Base-by-base conservation (phyloP, 2,888 invertebrate species). In the Callyntrura sp. region DNA sequence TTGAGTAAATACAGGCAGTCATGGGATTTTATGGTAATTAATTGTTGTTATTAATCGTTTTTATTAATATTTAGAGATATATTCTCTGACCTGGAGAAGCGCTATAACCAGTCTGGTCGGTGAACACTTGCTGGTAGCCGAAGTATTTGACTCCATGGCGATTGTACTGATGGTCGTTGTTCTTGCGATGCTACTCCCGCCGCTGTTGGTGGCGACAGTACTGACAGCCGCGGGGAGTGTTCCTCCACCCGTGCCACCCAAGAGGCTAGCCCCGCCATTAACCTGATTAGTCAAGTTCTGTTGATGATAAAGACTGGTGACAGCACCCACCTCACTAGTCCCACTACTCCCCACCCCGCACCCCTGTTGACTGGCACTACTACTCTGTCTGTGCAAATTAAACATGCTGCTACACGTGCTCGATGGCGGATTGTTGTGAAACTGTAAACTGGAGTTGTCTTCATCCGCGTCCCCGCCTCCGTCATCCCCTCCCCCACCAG, bases 111-210 rank as follows among this genome's bases (percentile, higher is more conserved):
- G 96, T 94, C 97, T 96, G n/a, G 91, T 91, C 5, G 91, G 91
- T 70, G 90, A 88, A 35, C 78, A 88, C 51, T 91, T 90, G 48
- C 82, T 84, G 1, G 87, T 87, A 2, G 90, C 76, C 70, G 98
- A 97, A 93, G 96, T 96, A 92, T 98, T 98, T 94, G 98, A 97
- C 94, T 97, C 97, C 91, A 98, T 97, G 76, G 98, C 98, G 93
- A 98, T 98, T 88, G 98, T 98, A 94, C 98, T 98, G 94, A 98
- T 97, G 93, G 98, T 98, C 90, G 98, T 98, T 85, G 97, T 96
- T 78, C 65, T 88, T 5, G 92, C 83, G 6, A 55, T 20, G 2
- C 20, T 45, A 35, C 35, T n/a, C n/a, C n/a, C 28, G 8, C 28
- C 28, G 60, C 23, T 35, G 35, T 35, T 35, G 35, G 35, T 35